Evolutionary conservation across 1,140 invertebrate genomes (phyloP).

Genomic region (Tribolium madens): DNA sequence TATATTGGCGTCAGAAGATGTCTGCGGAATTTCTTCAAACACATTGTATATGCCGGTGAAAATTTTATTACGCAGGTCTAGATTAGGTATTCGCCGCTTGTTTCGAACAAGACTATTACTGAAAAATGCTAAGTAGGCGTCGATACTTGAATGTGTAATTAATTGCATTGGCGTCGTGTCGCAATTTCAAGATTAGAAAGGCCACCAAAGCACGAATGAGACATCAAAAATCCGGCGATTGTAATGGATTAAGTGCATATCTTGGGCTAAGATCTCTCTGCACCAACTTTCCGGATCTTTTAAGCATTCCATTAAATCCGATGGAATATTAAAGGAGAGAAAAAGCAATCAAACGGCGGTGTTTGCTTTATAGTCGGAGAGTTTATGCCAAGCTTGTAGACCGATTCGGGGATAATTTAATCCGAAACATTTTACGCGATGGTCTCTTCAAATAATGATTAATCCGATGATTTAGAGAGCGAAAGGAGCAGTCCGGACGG

Average conservation of each 20-base stretch:
- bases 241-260: conserved; percentile 57
- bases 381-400: conserved; percentile 35
- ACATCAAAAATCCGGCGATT: conserved; percentile 49
- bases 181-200: conserved; percentile 50
- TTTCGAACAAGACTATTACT: conserved; percentile 58
- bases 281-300: conserved; percentile 27
- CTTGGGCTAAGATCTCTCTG: conserved; percentile 28
- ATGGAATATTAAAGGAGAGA: conserved; percentile 40
- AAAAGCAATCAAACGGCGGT: conserved; percentile 43
- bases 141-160: conserved; percentile 64
- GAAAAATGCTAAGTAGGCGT: conserved; percentile 62
- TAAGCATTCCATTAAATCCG: conserved; percentile 42
- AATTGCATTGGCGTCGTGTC: conserved; percentile 57
- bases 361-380: conserved; percentile 39
- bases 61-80: conserved; percentile 16
- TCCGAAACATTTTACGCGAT: conserved; percentile 41
- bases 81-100: conserved; percentile 63
- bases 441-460: conserved; percentile 32
- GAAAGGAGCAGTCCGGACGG: background rate
- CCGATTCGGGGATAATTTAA: conserved; percentile 43
- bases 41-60: conserved; percentile 6
- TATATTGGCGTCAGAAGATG: conserved; percentile 54
- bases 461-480: conserved; percentile 15
- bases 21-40: conserved; percentile 52
- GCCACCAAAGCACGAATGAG: conserved; percentile 45